A percentile compares a stretch with the other conserved stretches of the same genome.
These are phyloP conservation scores for Axea sp. DNA, from an alignment of 2,888 invertebrate genomes.

Conservation along the genomic window DNA sequence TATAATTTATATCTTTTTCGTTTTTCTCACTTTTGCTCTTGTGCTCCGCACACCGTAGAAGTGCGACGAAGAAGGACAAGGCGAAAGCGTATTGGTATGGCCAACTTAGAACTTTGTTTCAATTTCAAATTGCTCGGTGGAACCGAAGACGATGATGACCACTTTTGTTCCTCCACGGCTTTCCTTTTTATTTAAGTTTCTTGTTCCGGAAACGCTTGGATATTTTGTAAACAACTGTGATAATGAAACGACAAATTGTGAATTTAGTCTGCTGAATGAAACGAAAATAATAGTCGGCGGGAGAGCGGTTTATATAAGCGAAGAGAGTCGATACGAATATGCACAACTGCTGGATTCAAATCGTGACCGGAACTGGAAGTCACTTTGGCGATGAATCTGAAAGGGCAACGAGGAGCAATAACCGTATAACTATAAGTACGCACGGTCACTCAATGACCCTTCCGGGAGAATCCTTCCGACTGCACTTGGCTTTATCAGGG, in stretches of 20 bases:
- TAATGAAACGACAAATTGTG: conserved; percentile 43
- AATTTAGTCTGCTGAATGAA: conserved; percentile 16
- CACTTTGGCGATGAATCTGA: conserved; percentile 62
- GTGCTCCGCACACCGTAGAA: conserved; percentile 22
- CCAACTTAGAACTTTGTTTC: conserved; percentile 50
- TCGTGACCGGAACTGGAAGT: conserved; percentile 21
- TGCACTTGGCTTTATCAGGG: conserved; percentile 65
- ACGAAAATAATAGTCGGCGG: conserved; percentile 5
- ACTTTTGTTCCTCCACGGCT: conserved; percentile 20
- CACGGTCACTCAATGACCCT: conserved; percentile 74
- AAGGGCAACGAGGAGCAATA: conserved; percentile 74
- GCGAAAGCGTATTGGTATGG: conserved; percentile 19
- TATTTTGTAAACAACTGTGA: conserved; percentile 41
- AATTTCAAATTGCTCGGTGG: conserved; percentile 31
- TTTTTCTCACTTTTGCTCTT: too few relatives aligned
- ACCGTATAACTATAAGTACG: conserved; percentile 76
- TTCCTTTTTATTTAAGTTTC: conserved; percentile 28
- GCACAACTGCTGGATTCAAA: conserved; percentile 22
- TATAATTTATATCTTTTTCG: too few relatives aligned
- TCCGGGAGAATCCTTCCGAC: conserved; percentile 66
- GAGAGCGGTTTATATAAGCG: not conserved
- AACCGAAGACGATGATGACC: conserved; percentile 21
- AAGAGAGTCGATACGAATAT: conserved; percentile 3
- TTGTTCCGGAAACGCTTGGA: conserved; percentile 7
- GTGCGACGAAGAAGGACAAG: conserved; percentile 8